Base-by-base conservation (phyloP, 2,797 vertebrate species). In the Heteromormyrus szaboi region DNA sequence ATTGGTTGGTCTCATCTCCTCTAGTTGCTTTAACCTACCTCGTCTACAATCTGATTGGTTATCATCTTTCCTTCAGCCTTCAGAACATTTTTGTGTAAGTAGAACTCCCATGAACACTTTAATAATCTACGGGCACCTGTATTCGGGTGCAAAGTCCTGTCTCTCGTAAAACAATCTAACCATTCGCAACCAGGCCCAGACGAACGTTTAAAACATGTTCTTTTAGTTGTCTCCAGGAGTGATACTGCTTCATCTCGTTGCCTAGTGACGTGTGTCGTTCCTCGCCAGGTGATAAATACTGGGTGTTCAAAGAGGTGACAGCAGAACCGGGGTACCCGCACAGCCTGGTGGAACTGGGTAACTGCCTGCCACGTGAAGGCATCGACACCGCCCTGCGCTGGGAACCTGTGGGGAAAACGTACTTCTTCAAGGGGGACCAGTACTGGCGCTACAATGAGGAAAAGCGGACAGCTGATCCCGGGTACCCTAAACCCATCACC, bases 391-490 rank as follows among this genome's bases (percentile, higher is more conserved):
- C 98, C 0, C 95, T 99, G 91, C 97, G 98, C 50, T 99, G 98
- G 98, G 98, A 99, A 91, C 97, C 97, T 0, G 96, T 98, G 0
- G 98, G 98, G 41, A 99, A 99, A 92, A 99, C 98, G 0, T 99
- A 99, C 94, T 99, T 99, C 95, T 99, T 99, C 95, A 98, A 98
- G 92, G 98, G 98, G 0, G 97, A 99, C 93, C 96, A 97, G 93
- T 99, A 99, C 93, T 99, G 98, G 98, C 96, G 98, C 88, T 99
- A 98, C 94, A 99, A 98, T 0, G 98, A 99, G 93, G 98, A 99
- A 92, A 97, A 97, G 91, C 94, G 93, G 84, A 95, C 97, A 0
- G 97, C 96, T 0, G 98, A 99, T 92, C 97, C 97, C 0, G 98
- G 97, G 4, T 99, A 99, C 93, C 98, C 98, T 85, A 99, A 99